Evolutionary conservation across 2,113 vertebrate species (phyloP).

Genomic region (Aegypius monachus): DNA sequence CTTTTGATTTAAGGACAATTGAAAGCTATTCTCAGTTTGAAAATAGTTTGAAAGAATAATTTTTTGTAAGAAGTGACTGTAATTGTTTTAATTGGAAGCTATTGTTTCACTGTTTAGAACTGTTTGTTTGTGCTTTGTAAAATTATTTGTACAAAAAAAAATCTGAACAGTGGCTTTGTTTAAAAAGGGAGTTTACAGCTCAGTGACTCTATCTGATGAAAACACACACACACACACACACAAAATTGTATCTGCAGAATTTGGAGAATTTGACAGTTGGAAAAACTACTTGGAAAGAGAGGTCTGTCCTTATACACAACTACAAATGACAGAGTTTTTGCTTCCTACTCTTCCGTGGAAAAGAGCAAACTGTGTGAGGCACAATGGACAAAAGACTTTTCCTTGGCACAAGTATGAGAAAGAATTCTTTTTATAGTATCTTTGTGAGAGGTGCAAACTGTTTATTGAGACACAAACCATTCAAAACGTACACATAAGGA

Average conservation of each 20-base stretch:
- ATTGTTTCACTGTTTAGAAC: background rate
- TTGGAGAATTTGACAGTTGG: background rate
- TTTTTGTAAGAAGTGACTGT: background rate
- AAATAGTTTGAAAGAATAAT: background rate
- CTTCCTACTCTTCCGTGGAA: background rate
- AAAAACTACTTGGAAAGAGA: background rate
- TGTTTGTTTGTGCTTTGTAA: background rate
- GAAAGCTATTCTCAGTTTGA: slow-evolving; percentile 23
- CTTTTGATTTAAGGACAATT: slow-evolving; percentile 20
- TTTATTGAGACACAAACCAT: background rate
- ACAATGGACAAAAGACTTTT: background rate
- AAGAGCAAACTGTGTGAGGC: background rate
- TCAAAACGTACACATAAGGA: background rate
- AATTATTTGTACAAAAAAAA: background rate
- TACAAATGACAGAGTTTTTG: background rate
- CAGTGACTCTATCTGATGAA: background rate
- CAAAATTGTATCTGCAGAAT: background rate
- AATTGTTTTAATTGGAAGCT: slow-evolving; percentile 30
- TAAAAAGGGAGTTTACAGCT: background rate
- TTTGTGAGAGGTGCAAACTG: background rate
- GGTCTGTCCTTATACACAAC: background rate
- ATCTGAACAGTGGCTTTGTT: background rate
- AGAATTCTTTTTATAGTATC: background rate
- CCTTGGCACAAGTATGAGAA: background rate
- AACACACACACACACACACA: background rate